Conservation (phyloP, 2,888 invertebrate species). For the Sinopyrophorus schimmeli region DNA sequence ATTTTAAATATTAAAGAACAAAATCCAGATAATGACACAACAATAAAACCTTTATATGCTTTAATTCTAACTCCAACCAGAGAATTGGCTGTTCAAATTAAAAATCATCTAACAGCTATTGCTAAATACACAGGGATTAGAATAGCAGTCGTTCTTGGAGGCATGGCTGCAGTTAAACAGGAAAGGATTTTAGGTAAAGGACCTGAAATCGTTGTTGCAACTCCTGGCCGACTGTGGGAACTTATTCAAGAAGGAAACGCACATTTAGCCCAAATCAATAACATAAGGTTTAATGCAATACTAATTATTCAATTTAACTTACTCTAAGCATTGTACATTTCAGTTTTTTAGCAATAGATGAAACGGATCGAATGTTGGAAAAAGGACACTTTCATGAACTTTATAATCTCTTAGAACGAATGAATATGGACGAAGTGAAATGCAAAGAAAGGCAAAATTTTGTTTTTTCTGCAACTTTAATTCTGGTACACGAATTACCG, state of each 20-base stretch:
- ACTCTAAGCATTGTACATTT: too few relatives aligned
- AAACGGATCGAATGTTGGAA: constrained; percentile 98
- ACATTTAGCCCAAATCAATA: constrained; percentile 72
- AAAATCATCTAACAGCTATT: constrained; percentile 77
- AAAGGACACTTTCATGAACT: constrained; percentile 94
- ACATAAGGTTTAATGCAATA: constrained; percentile 63
- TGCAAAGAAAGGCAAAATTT: constrained; percentile 80
- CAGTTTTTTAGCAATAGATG: constrained; percentile 94
- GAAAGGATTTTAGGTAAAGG: constrained; percentile 77
- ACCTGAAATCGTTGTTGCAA: constrained; percentile 95
- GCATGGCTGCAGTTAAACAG: constrained; percentile 93
- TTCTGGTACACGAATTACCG: constrained; percentile 86
- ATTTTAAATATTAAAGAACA: constrained; percentile 65
- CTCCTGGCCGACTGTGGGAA: constrained; percentile 97
- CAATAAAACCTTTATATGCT: constrained; percentile 70
- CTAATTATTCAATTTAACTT: constrained; percentile 2
- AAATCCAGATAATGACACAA: constrained; percentile 14
- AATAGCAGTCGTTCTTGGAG: constrained; percentile 88
- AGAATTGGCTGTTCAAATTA: constrained; percentile 94
- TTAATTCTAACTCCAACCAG: constrained; percentile 94
- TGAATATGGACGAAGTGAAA: constrained; percentile 71
- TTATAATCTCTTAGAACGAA: constrained; percentile 73
- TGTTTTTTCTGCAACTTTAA: constrained; percentile 96
- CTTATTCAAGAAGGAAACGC: constrained; percentile 77
- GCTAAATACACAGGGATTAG: constrained; percentile 76